A percentile compares a stretch with the other conserved stretches of the same genome.
Conservation (phyloP, 1,140 invertebrate species). For the Ephestia elutella region DNA sequence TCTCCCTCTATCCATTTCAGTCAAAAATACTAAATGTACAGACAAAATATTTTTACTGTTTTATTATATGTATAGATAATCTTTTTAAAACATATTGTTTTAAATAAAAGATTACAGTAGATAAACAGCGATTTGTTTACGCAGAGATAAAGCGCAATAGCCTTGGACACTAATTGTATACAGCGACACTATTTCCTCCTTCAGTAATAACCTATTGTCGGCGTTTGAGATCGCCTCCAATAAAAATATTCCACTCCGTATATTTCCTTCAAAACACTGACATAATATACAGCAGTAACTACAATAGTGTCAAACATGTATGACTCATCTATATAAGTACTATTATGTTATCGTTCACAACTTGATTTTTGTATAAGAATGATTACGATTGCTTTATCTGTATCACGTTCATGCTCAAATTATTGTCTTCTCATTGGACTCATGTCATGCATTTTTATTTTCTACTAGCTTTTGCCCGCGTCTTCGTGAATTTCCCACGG, state of each 20-base stretch:
- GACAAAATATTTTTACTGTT: too few species aligned
- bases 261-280: constrained; percentile 1
- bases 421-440: too few species aligned
- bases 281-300: not conserved
- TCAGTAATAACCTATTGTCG: constrained; percentile 11
- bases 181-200: constrained; percentile 9
- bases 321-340: not conserved
- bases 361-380: too few species aligned
- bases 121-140: constrained; percentile 11
- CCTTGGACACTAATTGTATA: constrained; percentile 11
- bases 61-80: too few species aligned
- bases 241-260: constrained; percentile 10
- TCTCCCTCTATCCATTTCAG: too few species aligned
- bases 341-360: not conserved
- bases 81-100: not conserved
- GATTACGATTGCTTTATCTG: too few species aligned
- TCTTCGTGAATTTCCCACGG: too few species aligned
- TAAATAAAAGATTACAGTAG: not conserved
- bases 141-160: constrained; percentile 2
- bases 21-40: too few species aligned
- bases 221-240: not conserved
- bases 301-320: not conserved
- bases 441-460: too few species aligned
- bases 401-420: too few species aligned
- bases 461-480: too few species aligned